A percentile compares a stretch with the other conserved stretches of the same genome.
phyloP scores from a whole-genome alignment of 2,113 vertebrate genomes.

The Eulemur macaco region DNA sequence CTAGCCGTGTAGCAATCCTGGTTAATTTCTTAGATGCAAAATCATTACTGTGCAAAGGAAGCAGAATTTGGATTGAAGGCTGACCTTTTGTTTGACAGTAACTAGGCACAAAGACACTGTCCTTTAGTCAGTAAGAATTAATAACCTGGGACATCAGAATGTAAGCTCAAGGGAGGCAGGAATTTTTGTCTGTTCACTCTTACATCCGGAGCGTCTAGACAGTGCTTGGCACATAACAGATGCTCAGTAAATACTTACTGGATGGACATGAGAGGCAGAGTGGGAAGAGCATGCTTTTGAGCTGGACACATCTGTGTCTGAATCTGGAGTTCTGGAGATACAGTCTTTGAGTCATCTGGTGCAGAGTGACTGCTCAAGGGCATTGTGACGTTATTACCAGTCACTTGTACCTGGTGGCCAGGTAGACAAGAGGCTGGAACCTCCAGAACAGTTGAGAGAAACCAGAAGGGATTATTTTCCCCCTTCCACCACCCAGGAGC shows the following conservation, averaged over 20 bases:
- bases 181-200: not conserved
- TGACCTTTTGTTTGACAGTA: not conserved
- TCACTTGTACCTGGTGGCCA: not conserved
- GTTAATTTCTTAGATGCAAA: not conserved
- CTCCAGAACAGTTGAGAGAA: not conserved
- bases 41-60: not conserved
- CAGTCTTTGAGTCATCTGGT: not conserved
- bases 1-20: not conserved
- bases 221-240: not conserved
- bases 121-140: not conserved
- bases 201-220: not conserved
- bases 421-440: not conserved
- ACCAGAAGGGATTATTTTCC: not conserved
- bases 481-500: too few relatives aligned
- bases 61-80: not conserved
- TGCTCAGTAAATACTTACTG: not conserved
- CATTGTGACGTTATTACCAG: not conserved
- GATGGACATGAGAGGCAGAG: not conserved
- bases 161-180: not conserved
- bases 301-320: not conserved
- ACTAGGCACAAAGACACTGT: not conserved
- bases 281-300: not conserved
- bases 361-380: not conserved
- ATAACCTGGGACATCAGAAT: not conserved
- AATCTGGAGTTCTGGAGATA: not conserved